Evolutionary conservation across 1,140 invertebrate species (phyloP).

Genomic region (Hylaeus anthracinus): DNA sequence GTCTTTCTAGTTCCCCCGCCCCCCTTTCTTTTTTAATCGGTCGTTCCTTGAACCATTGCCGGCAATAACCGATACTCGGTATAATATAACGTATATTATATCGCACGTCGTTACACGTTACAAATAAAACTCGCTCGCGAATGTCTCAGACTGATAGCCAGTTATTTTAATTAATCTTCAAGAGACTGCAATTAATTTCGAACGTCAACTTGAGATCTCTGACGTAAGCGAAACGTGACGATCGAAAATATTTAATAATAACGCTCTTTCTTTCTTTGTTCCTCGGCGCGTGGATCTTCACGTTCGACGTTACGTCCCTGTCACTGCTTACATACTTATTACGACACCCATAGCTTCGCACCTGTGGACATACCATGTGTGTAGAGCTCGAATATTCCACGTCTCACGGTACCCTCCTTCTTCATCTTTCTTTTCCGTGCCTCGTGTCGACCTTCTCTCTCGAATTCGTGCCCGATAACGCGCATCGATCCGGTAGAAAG

Average conservation of each 20-base stretch:
- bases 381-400: slow-evolving; percentile 46
- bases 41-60: neutral
- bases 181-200: too few species aligned
- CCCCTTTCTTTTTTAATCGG: neutral
- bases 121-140: too few species aligned
- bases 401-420: slow-evolving; percentile 20
- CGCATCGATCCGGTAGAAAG: slow-evolving; percentile 36
- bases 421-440: slow-evolving; percentile 18
- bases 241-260: neutral
- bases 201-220: too few species aligned
- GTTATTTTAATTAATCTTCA: too few species aligned
- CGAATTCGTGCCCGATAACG: slow-evolving; percentile 42
- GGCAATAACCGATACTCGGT: neutral
- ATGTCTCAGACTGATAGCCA: too few species aligned
- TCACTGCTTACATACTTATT: slow-evolving; percentile 19
- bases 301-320: neutral
- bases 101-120: too few species aligned
- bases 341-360: slow-evolving; percentile 24
- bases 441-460: slow-evolving; percentile 33
- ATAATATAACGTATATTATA: neutral
- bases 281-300: neutral
- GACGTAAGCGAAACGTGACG: neutral
- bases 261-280: neutral
- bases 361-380: slow-evolving; percentile 24
- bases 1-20: slow-evolving; percentile 7